A percentile compares a stretch with the other conserved stretches of the same genome.
Conservation (phyloP, 2,113 vertebrate genomes). For the Echinops telfairi region DNA sequence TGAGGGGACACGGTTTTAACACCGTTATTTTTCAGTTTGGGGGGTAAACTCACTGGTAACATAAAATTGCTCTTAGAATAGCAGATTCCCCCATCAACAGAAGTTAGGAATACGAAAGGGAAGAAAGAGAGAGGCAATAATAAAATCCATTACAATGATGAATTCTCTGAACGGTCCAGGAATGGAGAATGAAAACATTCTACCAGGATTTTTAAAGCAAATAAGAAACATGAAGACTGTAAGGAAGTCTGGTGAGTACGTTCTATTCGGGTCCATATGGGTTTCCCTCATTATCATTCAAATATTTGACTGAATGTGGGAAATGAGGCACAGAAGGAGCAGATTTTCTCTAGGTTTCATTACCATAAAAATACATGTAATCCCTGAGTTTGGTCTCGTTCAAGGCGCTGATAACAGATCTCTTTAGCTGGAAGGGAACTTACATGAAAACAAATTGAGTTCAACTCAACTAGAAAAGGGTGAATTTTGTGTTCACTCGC, state of each 20-base stretch:
- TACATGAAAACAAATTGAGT: conserved; percentile 54
- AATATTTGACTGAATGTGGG: conserved; percentile 13
- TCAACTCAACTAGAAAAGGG: conserved; percentile 47
- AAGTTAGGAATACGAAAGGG: not conserved
- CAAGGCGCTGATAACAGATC: conserved; percentile 17
- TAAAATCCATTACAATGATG: not conserved
- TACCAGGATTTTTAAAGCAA: conserved; percentile 28
- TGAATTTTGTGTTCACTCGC: not conserved
- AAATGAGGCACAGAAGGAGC: conserved; percentile 2
- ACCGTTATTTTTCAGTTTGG: not conserved
- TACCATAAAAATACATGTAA: conserved; percentile 64
- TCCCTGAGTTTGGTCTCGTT: conserved; percentile 35
- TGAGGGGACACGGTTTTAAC: not conserved
- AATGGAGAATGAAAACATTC: conserved; percentile 18
- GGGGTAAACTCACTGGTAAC: not conserved
- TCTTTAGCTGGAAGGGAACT: conserved; percentile 11
- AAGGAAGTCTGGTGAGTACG: not conserved
- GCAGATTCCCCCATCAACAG: conserved; percentile 29
- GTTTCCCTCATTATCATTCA: conserved; percentile 16
- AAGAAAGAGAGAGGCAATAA: not conserved
- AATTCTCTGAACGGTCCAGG: conserved; percentile 32
- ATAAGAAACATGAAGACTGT: not conserved
- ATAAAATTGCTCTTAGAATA: conserved; percentile 57
- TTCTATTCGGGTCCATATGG: conserved; percentile 10
- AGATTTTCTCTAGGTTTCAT: conserved; percentile 51